Evolutionary conservation across 2,113 vertebrate species (phyloP), one percentile per base, ranked within the genome.

Genomic region (Macroglossus sobrinus): DNA sequence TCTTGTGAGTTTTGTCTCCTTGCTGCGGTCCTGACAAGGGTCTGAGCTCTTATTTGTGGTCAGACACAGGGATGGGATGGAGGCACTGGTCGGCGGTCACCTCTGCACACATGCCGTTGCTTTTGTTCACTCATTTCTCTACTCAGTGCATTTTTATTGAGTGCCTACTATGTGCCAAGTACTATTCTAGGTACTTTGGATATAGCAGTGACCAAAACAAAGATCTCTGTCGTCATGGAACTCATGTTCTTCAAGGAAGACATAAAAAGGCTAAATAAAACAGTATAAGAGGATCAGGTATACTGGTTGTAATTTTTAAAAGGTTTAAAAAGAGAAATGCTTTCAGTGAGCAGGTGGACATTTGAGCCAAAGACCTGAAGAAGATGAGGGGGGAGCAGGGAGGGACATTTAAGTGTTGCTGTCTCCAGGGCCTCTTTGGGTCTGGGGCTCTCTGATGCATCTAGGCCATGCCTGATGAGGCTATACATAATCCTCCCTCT

Each of bases 91-190:
- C 5, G 26, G 59, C 12, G 8, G 30, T 33, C 45, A 53, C 45
- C 12, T 57, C n/a, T 30, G 9, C 11, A 19, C 66, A 38, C 7
- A 16, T 24, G 11, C 18, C 15, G 0, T n/a, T 15, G 33, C n/a
- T 80, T 66, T 12, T 9, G 14, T 81, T 59, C 35, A 26, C 8
- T 33, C 45, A 7, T 61, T 40, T 53, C n/a, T 72, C 47, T 21
- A 16, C 1, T 22, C 0, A 30, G 0, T 2, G 0, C 47, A 3
- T 50, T 43, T n/a, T 74, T 14, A n/a, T 10, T 61, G 72, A 92
- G 40, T 12, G 22, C 43, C 84, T 69, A 6, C 33, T 35, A 1
- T 18, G 12, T 7, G 22, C 72, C 61, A 26, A 45, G 28, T 26
- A 19, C 40, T 64, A 12, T 19, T 69, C 71, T 85, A 30, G 75